Percentiles rank a stretch among this genome's conserved stretches.
These are phyloP conservation scores for Phoronis australis DNA, from an alignment of 2,888 invertebrate genomes.

Conservation along the genomic window DNA sequence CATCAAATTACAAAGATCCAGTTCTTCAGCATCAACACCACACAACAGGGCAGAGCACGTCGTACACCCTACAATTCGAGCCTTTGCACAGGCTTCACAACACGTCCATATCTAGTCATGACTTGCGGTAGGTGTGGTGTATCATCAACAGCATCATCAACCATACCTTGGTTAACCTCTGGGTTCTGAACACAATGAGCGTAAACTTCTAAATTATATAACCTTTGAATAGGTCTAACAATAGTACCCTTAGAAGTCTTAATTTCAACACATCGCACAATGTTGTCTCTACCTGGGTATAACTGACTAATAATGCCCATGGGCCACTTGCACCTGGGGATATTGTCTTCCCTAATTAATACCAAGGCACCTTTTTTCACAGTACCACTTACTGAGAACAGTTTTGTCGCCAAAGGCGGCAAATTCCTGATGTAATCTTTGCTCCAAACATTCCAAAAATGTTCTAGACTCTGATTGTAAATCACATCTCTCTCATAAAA, in stretches of 20 bases:
- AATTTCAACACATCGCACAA: constrained; percentile 7
- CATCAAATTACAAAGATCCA: no score
- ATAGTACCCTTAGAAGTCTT: constrained; percentile 7
- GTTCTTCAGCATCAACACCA: no score
- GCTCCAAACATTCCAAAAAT: constrained; percentile 12
- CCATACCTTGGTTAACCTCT: no score
- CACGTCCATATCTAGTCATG: no score
- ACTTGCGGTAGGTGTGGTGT: no score
- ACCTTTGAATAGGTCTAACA: constrained; percentile 5
- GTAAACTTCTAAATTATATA: constrained; percentile 6
- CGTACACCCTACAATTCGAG: no score
- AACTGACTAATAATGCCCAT: not conserved
- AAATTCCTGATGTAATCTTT: constrained; percentile 2
- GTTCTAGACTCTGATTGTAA: constrained; percentile 1
- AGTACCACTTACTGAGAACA: no score
- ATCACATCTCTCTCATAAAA: no score
- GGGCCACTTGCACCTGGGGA: not conserved
- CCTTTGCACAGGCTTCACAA: no score
- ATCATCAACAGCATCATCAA: no score
- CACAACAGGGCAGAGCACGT: no score
- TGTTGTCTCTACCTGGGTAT: constrained; percentile 7
- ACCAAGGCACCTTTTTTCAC: not conserved
- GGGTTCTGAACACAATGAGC: no score
- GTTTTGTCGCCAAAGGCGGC: not conserved
- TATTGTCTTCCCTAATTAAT: not conserved